Evolutionary conservation across 2,888 invertebrate genomes (phyloP), one percentile per base, ranked within the genome.

Genomic region (Thyatira batis): DNA sequence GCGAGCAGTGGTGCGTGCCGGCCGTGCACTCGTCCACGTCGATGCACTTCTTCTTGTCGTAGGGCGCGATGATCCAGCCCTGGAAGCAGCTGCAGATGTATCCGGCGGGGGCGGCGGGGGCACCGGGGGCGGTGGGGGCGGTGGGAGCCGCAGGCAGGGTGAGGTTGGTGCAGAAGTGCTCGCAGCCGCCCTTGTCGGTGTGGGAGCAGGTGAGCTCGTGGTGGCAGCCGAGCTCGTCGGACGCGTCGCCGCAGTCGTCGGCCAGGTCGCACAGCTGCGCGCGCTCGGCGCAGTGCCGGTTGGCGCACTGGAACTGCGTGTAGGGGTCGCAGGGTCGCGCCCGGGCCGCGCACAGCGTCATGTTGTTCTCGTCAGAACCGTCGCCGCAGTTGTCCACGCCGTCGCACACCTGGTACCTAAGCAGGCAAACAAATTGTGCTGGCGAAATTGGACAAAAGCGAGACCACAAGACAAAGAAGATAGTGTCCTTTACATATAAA

Each of bases 281-380:
- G 52, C 95, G 93, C 49, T 95, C 95, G 50, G 98, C 94, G 80
- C 99, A 99, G 71, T 94, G 95, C 57, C 95, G 94, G 84, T 97
- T 98, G 53, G 97, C 96, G 85, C 98, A 98, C 76, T 96, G 95
- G 87, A 96, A 98, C 87, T 98, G 97, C 5, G 94, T 92, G 65
- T 94, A 93, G 0, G 95, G 93, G 73, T 97, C 96, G 82, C 97
- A 97, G 0, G 96, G 95, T 66, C 95, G 94, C 50, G 94, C 93
- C 59, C 95, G 94, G n/a, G 94, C 92, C 1, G 95, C 94, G 78
- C 98, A 98, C 53, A 97, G 87, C 0, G 97, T 97, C 94, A 98
- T 96, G 85, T 98, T 98, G 85, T 98, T 98, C 87, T 99, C 98
- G 85, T 99, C 99, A 0, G 97, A 97, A 8, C 97, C 98, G 84